Conservation (phyloP, 2,113 vertebrate genomes). For the Blennius ocellaris region DNA sequence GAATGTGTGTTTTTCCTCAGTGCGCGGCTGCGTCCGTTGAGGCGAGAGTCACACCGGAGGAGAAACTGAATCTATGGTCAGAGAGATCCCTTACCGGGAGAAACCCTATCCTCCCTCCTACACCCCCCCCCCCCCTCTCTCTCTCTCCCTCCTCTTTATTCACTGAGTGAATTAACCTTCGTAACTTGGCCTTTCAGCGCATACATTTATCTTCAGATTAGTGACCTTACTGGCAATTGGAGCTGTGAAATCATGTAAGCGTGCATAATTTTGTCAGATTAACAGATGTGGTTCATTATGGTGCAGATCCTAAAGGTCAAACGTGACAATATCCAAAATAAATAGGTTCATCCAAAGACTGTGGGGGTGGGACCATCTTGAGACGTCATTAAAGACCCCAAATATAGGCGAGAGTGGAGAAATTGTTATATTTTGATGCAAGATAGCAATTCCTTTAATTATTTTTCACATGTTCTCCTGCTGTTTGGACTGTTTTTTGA, state of each 20-base stretch:
- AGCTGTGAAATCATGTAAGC: slow-evolving; percentile 30
- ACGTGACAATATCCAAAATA: too few species aligned
- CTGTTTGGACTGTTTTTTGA: too few species aligned
- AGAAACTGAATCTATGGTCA: slow-evolving; percentile 72
- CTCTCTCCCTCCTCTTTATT: slow-evolving; percentile 47
- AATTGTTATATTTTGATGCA: too few species aligned
- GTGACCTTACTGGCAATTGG: background rate
- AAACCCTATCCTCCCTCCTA: too few species aligned
- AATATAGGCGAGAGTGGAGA: too few species aligned
- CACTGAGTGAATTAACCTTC: slow-evolving; percentile 52
- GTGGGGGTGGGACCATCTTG: too few species aligned
- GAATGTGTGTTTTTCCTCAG: background rate
- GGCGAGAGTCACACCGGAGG: slow-evolving; percentile 29
- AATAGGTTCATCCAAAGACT: too few species aligned
- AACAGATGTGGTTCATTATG: slow-evolving; percentile 3
- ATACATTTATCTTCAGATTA: slow-evolving; percentile 4
- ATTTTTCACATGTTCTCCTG: too few species aligned
- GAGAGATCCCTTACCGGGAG: slow-evolving; percentile 70
- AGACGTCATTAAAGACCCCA: too few species aligned
- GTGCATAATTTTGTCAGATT: slow-evolving; percentile 16
- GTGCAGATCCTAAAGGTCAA: slow-evolving; percentile 57
- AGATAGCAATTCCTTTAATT: too few species aligned
- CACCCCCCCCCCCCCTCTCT: too few species aligned
- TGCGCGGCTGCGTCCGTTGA: slow-evolving; percentile 2
- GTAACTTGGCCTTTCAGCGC: slow-evolving; percentile 42